These are phyloP conservation scores for Dynastes maya DNA, from an alignment of 2,888 invertebrate genomes.

Conservation along the genomic window DNA sequence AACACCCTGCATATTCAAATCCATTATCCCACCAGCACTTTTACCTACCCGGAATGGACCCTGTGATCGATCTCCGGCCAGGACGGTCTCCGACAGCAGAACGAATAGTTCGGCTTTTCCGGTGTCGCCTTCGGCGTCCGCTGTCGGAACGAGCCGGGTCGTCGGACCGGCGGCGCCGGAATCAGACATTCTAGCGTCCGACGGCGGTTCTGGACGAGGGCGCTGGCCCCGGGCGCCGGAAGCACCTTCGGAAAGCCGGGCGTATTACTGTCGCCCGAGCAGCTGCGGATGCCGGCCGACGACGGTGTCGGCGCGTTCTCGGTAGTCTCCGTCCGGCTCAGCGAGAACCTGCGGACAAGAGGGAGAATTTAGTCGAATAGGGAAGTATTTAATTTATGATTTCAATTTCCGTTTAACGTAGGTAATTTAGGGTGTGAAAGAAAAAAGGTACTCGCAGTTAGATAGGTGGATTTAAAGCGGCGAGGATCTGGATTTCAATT, in stretches of 20 bases:
- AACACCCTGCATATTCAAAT: no score
- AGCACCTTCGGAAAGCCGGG: constrained; percentile 81
- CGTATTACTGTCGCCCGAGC: constrained; percentile 69
- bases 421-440: neutral
- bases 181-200: constrained; percentile 76
- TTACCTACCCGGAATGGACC: constrained; percentile 85
- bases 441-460: neutral
- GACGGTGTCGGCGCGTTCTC: constrained; percentile 64
- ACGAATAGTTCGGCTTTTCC: constrained; percentile 77
- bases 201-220: constrained; percentile 71
- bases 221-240: constrained; percentile 79
- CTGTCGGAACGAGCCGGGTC: constrained; percentile 73
- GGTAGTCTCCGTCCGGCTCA: constrained; percentile 66
- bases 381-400: constrained; percentile 4
- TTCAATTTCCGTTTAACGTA: neutral
- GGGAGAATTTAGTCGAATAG: no score
- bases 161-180: constrained; percentile 66
- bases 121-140: constrained; percentile 70
- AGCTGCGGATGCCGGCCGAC: constrained; percentile 64
- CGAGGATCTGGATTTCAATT: no score
- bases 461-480: no score
- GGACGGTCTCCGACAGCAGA: constrained; percentile 84
- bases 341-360: constrained; percentile 68
- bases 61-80: constrained; percentile 91
- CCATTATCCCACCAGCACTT: neutral